Conservation (phyloP, 2,888 invertebrate genomes). For the Euclidia mi region DNA sequence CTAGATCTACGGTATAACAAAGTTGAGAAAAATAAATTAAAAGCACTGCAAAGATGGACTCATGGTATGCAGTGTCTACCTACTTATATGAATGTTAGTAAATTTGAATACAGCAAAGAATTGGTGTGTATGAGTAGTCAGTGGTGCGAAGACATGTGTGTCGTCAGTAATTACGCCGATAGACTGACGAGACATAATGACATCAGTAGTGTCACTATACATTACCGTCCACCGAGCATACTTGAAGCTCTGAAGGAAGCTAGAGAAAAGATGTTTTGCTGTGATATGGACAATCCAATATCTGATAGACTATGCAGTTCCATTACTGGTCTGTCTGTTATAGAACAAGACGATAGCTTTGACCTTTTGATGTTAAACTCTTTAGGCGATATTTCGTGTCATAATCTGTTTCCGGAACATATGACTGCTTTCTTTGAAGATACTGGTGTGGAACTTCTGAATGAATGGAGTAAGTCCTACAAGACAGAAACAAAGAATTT, state of each 20-base stretch:
- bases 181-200: slow-evolving; percentile 58
- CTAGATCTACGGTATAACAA: slow-evolving; percentile 74
- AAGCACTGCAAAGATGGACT: slow-evolving; percentile 87
- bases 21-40: slow-evolving; percentile 59
- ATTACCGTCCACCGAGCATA: slow-evolving; percentile 79
- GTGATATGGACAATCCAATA: slow-evolving; percentile 72
- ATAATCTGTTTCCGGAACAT: slow-evolving; percentile 73
- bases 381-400: slow-evolving; percentile 80
- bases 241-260: slow-evolving; percentile 71
- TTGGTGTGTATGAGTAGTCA: slow-evolving; percentile 79
- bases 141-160: slow-evolving; percentile 82
- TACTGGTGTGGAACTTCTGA: slow-evolving; percentile 67
- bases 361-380: slow-evolving; percentile 78
- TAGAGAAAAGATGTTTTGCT: slow-evolving; percentile 69
- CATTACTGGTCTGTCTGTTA: slow-evolving; percentile 71
- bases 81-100: slow-evolving; percentile 74
- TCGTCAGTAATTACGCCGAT: slow-evolving; percentile 74
- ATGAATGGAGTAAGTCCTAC: slow-evolving; percentile 75
- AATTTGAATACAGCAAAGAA: slow-evolving; percentile 76
- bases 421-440: slow-evolving; percentile 73
- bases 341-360: slow-evolving; percentile 71
- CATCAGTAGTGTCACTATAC: slow-evolving; percentile 67
- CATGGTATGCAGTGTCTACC: slow-evolving; percentile 89
- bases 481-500: slow-evolving; percentile 61
- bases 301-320: slow-evolving; percentile 71